phyloP scores from a whole-genome alignment of 2,797 vertebrate genomes.

The Thaleichthys pacificus region DNA sequence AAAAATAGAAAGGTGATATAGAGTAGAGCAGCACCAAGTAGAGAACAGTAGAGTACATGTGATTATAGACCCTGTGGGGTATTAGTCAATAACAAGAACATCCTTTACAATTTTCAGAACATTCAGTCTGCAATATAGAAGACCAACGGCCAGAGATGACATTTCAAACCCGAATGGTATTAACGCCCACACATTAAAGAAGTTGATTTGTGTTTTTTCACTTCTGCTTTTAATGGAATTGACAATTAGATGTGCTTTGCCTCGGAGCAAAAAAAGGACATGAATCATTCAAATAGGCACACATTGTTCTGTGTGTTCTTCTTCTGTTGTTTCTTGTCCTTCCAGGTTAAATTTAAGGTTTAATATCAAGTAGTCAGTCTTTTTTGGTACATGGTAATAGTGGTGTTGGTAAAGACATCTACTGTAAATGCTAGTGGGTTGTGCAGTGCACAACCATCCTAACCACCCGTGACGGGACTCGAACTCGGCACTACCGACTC shows the following conservation, averaged over 20 bases:
- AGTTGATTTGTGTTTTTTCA: neutral
- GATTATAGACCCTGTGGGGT: too few relatives aligned
- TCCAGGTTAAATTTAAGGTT: too few relatives aligned
- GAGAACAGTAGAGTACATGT: too few relatives aligned
- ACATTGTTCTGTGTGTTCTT: constrained; percentile 6
- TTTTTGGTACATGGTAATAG: too few relatives aligned
- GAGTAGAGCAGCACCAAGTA: neutral
- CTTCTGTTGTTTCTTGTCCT: too few relatives aligned
- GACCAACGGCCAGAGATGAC: neutral
- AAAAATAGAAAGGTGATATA: neutral
- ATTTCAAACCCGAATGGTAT: constrained; percentile 38
- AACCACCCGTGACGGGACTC: too few relatives aligned
- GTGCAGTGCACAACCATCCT: too few relatives aligned
- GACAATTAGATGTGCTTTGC: constrained; percentile 15
- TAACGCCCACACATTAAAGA: constrained; percentile 22
- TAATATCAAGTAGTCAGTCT: too few relatives aligned
- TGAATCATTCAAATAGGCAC: constrained; percentile 7
- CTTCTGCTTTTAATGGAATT: constrained; percentile 37
- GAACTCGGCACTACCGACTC: too few relatives aligned
- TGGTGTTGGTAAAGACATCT: too few relatives aligned
- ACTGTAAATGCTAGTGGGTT: too few relatives aligned
- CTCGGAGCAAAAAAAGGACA: constrained; percentile 2
- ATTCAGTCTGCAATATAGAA: neutral
- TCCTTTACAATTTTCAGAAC: neutral
- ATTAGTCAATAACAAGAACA: neutral